Evolutionary conservation across 2,113 vertebrate genomes (phyloP), one percentile per base, ranked within the genome.

Genomic region (Tyrannus savana): DNA sequence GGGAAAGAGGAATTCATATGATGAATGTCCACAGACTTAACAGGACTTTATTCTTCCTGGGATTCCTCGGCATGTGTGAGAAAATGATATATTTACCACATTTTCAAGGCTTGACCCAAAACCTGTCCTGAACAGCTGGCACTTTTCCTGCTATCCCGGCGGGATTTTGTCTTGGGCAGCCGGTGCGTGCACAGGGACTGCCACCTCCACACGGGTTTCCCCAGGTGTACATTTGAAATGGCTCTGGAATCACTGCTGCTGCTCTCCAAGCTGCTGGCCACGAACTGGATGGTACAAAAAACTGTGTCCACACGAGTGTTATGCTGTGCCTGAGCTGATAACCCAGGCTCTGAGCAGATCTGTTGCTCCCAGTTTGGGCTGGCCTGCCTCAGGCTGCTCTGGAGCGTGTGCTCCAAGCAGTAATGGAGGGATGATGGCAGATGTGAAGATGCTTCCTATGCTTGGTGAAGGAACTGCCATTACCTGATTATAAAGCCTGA

Each of bases 381-480:
- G 58, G 42, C 28, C 42, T 58, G 52, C 35, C 67, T 62, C 52
- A 37, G 77, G 42, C 63, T 73, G 72, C 59, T 66, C 73, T 35
- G 71, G 41, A 10, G 31, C 0, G 3, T 11, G 31, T 62, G 50
- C 6, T 62, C 24, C 55, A 14, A 19, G 50, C n/a, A 46, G 24
- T 33, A 50, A 17, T 1, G 1, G 28, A 63, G 47, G 35, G 28
- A 15, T 83, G 35, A 35, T 37, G 1, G 4, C 46, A 62, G 35
- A 31, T 0, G 0, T 33, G 53, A 37, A 16, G 30, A 13, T 73
- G 3, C 6, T 62, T 52, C 58, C 60, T 77, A 2, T 52, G 0
- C 30, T 66, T 52, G 0, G 3, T 47, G 52, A 72, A 50, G 46
- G 37, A 16, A 22, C 11, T 30, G 39, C 21, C 18, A 5, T 10